Conservation (phyloP, 2,888 invertebrate species). For the Euplagia quadripunctaria region DNA sequence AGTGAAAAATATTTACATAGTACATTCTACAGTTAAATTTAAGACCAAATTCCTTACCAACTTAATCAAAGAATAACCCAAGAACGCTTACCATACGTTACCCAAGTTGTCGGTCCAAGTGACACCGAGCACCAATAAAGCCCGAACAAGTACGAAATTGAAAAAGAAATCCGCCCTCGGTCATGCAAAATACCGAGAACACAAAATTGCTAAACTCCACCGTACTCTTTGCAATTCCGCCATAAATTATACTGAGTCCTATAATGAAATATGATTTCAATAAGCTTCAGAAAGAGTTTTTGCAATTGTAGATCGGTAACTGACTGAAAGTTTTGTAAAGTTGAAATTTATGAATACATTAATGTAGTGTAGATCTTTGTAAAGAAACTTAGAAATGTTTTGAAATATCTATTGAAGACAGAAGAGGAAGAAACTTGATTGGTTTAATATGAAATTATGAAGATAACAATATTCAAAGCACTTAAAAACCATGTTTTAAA, state of each 20-base stretch:
- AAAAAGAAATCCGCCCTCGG: constrained; percentile 75
- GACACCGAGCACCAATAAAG: constrained; percentile 77
- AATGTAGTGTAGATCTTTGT: not conserved
- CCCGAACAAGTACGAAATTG: constrained; percentile 80
- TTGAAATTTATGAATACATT: constrained; percentile 1
- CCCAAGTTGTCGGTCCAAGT: constrained; percentile 63
- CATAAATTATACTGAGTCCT: constrained; percentile 50
- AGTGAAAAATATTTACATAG: not conserved
- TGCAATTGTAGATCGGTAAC: constrained; percentile 12
- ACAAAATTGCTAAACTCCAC: constrained; percentile 73
- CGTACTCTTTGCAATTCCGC: constrained; percentile 37
- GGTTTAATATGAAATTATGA: not conserved
- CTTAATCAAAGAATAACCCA: constrained; percentile 31
- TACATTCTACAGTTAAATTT: not conserved
- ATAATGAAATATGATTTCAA: constrained; percentile 53
- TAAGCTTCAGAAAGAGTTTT: constrained; percentile 27
- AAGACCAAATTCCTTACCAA: constrained; percentile 9
- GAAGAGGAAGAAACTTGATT: not conserved
- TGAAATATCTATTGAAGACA: not conserved
- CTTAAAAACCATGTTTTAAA: too few species aligned
- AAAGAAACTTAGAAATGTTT: not conserved
- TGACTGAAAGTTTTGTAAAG: not conserved
- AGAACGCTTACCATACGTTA: constrained; percentile 50
- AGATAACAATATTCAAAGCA: not conserved
- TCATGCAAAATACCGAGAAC: constrained; percentile 75